Evolutionary conservation across 1,140 invertebrate species (phyloP).

Genomic region (Phocides pigmalion): DNA sequence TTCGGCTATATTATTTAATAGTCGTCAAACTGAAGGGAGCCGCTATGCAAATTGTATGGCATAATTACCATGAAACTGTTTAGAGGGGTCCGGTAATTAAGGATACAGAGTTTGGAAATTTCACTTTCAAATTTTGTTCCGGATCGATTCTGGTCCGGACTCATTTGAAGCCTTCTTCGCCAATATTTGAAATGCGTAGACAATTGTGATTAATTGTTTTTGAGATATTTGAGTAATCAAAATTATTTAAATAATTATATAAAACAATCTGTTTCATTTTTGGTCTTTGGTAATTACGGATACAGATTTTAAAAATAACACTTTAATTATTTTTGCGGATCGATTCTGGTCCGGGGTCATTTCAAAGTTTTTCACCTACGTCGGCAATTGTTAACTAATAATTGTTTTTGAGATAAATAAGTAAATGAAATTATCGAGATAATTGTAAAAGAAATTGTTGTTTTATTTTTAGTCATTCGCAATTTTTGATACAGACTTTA

Average conservation of each 20-base stretch:
- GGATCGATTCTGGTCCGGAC: conserved; percentile 38
- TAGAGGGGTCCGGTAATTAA: conserved; percentile 55
- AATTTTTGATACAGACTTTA: conserved; percentile 56
- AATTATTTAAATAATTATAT: not conserved
- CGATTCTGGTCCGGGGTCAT: no score
- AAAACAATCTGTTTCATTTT: no score
- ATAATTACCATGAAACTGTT: conserved; percentile 58
- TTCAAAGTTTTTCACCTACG: no score
- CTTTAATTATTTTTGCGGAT: no score
- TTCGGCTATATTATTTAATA: conserved; percentile 33
- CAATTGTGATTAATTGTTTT: conserved; percentile 19
- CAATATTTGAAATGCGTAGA: conserved; percentile 33
- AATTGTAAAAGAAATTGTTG: no score
- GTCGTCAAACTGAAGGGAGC: conserved; percentile 23
- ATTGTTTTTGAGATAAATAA: no score
- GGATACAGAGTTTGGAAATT: conserved; percentile 53
- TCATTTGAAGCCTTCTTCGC: conserved; percentile 39
- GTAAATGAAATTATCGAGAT: no score
- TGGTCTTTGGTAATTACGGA: no score
- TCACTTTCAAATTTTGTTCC: conserved; percentile 53
- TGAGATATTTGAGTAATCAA: not conserved
- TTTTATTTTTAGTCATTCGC: no score
- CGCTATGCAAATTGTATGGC: conserved; percentile 54
- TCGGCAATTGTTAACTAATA: no score
- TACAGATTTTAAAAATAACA: no score